phyloP scores from a whole-genome alignment of 2,888 invertebrate genomes.

The Baronia brevicornis region DNA sequence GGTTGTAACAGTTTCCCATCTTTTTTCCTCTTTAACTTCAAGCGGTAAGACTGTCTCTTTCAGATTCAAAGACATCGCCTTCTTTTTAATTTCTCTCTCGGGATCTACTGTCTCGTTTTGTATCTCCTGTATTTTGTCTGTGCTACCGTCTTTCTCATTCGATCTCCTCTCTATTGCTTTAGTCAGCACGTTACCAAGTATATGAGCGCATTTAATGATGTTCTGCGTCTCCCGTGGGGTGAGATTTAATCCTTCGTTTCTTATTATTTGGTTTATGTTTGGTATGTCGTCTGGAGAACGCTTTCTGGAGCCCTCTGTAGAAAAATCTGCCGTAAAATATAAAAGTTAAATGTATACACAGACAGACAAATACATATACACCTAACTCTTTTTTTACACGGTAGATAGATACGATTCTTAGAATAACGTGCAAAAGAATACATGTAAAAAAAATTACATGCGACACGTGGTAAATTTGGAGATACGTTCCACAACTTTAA shows the following conservation, averaged over 20 bases:
- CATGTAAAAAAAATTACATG: not conserved
- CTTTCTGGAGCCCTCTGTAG: slow-evolving; percentile 39
- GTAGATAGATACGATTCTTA: not conserved
- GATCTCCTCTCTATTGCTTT: slow-evolving; percentile 54
- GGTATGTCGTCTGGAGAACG: slow-evolving; percentile 49
- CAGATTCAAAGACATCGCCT: slow-evolving; percentile 48
- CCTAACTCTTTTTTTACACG: too few relatives aligned
- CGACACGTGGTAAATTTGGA: too few relatives aligned
- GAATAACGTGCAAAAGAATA: not conserved
- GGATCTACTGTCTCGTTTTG: slow-evolving; percentile 17
- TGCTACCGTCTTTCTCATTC: slow-evolving; percentile 26
- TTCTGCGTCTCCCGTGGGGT: slow-evolving; percentile 59
- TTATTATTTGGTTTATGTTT: slow-evolving; percentile 44
- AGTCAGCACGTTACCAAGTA: slow-evolving; percentile 50
- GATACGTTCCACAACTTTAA: too few relatives aligned
- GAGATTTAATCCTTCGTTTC: slow-evolving; percentile 51
- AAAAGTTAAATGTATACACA: too few relatives aligned
- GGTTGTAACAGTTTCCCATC: slow-evolving; percentile 50
- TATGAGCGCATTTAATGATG: slow-evolving; percentile 61
- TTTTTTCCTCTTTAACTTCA: slow-evolving; percentile 40
- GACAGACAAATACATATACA: not conserved
- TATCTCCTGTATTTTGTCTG: slow-evolving; percentile 29
- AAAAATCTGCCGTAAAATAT: slow-evolving; percentile 38
- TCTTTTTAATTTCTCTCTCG: slow-evolving; percentile 38
- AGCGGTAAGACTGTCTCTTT: slow-evolving; percentile 48